phyloP scores from a whole-genome alignment of 2,797 vertebrate genomes.

The Acestrorhynchus altus region DNA sequence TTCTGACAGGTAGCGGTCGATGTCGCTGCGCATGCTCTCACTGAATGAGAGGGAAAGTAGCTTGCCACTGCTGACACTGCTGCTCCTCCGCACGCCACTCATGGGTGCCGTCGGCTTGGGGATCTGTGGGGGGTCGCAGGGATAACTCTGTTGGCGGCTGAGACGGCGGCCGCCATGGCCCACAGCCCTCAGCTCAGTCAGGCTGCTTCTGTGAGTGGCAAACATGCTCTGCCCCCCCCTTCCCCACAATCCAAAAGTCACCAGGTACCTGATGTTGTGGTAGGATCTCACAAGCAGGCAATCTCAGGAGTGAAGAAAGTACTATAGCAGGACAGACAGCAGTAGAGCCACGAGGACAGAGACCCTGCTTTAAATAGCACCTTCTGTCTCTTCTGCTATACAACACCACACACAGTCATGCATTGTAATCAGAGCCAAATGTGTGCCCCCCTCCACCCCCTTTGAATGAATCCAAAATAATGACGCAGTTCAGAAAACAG shows the following conservation, averaged over 20 bases:
- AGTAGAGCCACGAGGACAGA: slow-evolving; percentile 31
- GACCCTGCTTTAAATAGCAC: slow-evolving; percentile 67
- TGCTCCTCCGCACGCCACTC: slow-evolving; percentile 69
- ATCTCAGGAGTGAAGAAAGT: slow-evolving; percentile 26
- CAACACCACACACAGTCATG: slow-evolving; percentile 57
- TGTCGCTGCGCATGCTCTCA: slow-evolving; percentile 87
- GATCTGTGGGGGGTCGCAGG: slow-evolving; percentile 72
- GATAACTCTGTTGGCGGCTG: slow-evolving; percentile 66
- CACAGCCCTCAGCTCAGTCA: slow-evolving; percentile 61
- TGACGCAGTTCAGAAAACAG: slow-evolving; percentile 8
- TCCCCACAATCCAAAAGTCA: slow-evolving; percentile 6
- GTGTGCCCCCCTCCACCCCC: slow-evolving; percentile 25
- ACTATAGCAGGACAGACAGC: slow-evolving; percentile 44
- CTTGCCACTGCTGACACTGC: slow-evolving; percentile 72
- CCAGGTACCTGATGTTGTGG: background rate
- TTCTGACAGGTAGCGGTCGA: slow-evolving; percentile 85
- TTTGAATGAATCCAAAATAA: slow-evolving; percentile 49
- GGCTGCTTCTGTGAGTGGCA: slow-evolving; percentile 66
- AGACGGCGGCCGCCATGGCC: slow-evolving; percentile 50
- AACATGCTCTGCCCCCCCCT: slow-evolving; percentile 63
- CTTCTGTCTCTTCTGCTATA: slow-evolving; percentile 48
- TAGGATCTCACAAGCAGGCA: slow-evolving; percentile 29
- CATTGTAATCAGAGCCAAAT: slow-evolving; percentile 66
- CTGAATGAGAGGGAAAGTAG: slow-evolving; percentile 91
- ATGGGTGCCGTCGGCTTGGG: slow-evolving; percentile 63